Conservation (phyloP, 2,888 invertebrate species). For the Trachelus tabidus region DNA sequence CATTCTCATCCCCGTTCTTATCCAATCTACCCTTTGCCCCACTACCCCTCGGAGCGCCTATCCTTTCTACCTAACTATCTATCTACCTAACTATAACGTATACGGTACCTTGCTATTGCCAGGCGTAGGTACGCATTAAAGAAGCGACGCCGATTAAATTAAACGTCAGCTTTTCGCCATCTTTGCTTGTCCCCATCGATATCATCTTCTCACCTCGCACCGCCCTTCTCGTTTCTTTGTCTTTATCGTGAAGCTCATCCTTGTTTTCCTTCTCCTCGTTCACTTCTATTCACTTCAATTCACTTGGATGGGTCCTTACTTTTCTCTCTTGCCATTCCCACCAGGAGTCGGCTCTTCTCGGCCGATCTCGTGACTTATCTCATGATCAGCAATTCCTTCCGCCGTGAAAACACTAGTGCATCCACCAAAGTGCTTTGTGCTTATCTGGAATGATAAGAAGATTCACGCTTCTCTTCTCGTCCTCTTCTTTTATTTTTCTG, state of each 20-base stretch:
- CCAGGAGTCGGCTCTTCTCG: background rate
- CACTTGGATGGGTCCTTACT: background rate
- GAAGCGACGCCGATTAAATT: background rate
- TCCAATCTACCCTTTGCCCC: constrained; percentile 1
- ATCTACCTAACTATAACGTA: background rate
- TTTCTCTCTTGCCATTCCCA: background rate
- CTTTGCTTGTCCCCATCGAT: constrained; percentile 26
- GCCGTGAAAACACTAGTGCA: background rate
- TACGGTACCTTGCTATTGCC: constrained; percentile 5
- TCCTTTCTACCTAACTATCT: background rate
- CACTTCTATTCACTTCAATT: background rate
- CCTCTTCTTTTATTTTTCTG: background rate
- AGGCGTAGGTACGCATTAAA: background rate
- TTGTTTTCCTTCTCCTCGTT: background rate
- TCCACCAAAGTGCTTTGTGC: background rate
- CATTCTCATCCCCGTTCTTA: constrained; percentile 5
- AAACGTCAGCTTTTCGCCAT: constrained; percentile 34
- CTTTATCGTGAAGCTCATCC: background rate
- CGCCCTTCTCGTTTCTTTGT: background rate
- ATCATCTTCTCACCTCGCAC: background rate
- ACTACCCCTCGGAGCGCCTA: background rate
- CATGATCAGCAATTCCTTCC: background rate
- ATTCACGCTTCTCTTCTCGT: background rate
- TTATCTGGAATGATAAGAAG: background rate
- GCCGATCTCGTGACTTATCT: background rate